Evolutionary conservation across 2,888 invertebrate species (phyloP).

Genomic region (Erebia palarica): DNA sequence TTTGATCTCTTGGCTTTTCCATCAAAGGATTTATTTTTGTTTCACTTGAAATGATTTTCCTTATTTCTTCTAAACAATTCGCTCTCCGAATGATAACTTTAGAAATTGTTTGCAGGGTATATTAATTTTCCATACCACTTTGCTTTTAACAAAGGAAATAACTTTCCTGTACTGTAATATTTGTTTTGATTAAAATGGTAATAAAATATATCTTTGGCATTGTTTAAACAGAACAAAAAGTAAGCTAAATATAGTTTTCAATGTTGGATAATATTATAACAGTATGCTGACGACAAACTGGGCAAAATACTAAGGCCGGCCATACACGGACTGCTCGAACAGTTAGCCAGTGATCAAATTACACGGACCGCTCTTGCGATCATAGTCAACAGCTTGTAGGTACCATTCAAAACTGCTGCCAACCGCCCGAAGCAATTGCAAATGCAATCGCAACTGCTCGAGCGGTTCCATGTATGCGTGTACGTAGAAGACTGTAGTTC

Average conservation of each 20-base stretch:
- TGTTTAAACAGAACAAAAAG: not conserved
- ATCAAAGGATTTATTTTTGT: not conserved
- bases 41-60: not conserved
- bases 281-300: not conserved
- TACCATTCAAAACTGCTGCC: no score
- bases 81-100: not conserved
- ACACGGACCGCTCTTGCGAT: no score
- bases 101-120: not conserved
- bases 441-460: no score
- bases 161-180: not conserved
- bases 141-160: not conserved
- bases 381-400: no score
- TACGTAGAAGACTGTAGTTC: no score
- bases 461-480: no score
- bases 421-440: no score
- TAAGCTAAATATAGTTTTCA: not conserved
- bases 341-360: no score
- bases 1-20: conserved; percentile 3
- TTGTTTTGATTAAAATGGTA: not conserved
- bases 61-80: not conserved
- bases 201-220: not conserved
- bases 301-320: conserved; percentile 18
- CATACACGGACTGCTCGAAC: no score
- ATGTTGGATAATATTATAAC: conserved; percentile 13
- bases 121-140: not conserved